Conservation (phyloP, 2,888 invertebrate species). For the Cryptus viduatorius region DNA sequence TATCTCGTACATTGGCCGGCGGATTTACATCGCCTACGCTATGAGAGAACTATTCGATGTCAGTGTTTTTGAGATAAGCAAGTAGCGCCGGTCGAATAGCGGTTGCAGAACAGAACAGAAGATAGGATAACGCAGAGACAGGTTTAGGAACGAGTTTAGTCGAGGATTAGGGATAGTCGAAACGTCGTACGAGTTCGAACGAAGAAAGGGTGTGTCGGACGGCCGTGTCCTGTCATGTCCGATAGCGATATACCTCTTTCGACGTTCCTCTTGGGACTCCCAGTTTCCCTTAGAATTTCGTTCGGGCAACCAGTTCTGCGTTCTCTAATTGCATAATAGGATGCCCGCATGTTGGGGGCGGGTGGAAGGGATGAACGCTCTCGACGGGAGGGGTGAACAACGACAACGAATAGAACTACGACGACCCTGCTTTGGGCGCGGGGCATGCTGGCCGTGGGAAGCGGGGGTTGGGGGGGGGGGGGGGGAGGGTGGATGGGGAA, state of each 20-base stretch:
- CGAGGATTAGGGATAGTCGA: constrained; percentile 50
- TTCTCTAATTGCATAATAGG: constrained; percentile 85
- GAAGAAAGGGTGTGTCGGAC: constrained; percentile 85
- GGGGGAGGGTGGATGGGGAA: constrained; percentile 46
- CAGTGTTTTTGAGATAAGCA: constrained; percentile 83
- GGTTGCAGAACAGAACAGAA: constrained; percentile 20
- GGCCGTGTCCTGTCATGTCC: constrained; percentile 84
- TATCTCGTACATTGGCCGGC: constrained; percentile 19
- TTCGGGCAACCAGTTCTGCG: constrained; percentile 69
- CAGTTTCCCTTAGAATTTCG: constrained; percentile 79
- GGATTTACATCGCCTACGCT: background rate
- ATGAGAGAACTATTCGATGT: constrained; percentile 39
- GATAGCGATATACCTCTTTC: constrained; percentile 83
- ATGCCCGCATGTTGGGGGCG: constrained; percentile 80
- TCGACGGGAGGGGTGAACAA: constrained; percentile 60
- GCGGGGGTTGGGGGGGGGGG: constrained; percentile 51
- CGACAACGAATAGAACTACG: constrained; percentile 58
- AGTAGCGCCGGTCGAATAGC: constrained; percentile 68
- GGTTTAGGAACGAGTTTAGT: constrained; percentile 43
- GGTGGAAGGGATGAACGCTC: constrained; percentile 55
- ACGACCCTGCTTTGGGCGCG: constrained; percentile 32
- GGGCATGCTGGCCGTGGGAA: constrained; percentile 52
- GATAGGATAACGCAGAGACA: constrained; percentile 38
- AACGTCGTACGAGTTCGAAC: constrained; percentile 81
- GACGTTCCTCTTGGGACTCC: constrained; percentile 76